Percentiles rank a stretch among this genome's conserved stretches.
Evolutionary conservation across 2,888 invertebrate genomes (phyloP).

Genomic region (Acanthopleura granulata): DNA sequence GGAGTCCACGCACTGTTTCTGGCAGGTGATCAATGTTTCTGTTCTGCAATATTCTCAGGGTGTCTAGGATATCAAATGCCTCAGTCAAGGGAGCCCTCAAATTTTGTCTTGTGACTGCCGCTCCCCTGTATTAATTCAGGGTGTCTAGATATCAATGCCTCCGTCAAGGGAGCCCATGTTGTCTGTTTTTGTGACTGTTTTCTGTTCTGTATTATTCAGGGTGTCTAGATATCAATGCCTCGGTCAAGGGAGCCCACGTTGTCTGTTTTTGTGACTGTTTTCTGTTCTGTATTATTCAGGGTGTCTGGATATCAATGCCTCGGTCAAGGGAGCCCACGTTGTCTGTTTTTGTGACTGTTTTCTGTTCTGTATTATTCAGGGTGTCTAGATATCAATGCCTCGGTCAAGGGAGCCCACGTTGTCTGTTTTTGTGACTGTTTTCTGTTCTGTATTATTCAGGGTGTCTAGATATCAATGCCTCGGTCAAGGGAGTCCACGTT

Average conservation of each 20-base stretch:
- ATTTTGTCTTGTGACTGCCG: slow-evolving; percentile 81
- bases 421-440: slow-evolving; percentile 80
- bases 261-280: slow-evolving; percentile 80
- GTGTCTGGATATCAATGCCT: slow-evolving; percentile 79
- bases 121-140: no score
- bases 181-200: slow-evolving; percentile 80
- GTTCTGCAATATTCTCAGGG: no score
- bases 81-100: slow-evolving; percentile 49
- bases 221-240: no score
- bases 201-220: no score
- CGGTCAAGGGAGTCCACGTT: slow-evolving; percentile 79
- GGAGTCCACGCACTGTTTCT: slow-evolving; percentile 66
- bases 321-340: slow-evolving; percentile 79
- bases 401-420: slow-evolving; percentile 79
- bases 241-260: slow-evolving; percentile 69
- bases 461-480: slow-evolving; percentile 79
- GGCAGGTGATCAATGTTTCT: slow-evolving; percentile 57
- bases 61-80: no score
- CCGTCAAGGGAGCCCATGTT: slow-evolving; percentile 69
- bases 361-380: slow-evolving; percentile 66
- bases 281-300: slow-evolving; percentile 66
- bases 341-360: slow-evolving; percentile 80
- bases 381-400: slow-evolving; percentile 79
- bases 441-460: slow-evolving; percentile 66
- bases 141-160: no score